These are phyloP conservation scores for Fregata magnificens DNA, from an alignment of 2,113 vertebrate genomes.

Conservation along the genomic window DNA sequence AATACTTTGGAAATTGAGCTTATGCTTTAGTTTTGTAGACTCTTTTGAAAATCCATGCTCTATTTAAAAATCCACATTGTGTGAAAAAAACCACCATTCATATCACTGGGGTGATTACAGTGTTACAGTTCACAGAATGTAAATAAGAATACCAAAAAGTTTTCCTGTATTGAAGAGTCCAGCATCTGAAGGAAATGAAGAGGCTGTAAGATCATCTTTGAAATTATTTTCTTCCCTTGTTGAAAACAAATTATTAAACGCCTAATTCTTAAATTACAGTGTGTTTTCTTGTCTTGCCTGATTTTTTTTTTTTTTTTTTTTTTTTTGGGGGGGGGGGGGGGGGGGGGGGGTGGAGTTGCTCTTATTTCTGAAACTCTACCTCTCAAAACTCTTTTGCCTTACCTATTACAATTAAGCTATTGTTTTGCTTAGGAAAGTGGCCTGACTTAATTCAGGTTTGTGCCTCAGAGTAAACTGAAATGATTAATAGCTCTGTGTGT, in stretches of 20 bases:
- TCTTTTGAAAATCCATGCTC: not conserved
- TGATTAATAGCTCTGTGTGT: slow-evolving; percentile 37
- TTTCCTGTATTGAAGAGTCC: not conserved
- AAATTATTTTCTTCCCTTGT: not conserved
- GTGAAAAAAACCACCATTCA: not conserved
- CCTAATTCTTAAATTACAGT: not conserved
- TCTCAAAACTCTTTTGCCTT: not conserved
- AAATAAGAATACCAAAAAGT: not conserved
- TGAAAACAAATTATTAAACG: not conserved
- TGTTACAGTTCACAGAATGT: not conserved
- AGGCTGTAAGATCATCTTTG: not conserved
- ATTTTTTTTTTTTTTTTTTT: not conserved
- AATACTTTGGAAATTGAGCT: not conserved
- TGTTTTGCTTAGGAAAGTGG: slow-evolving; percentile 17
- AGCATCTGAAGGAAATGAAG: not conserved
- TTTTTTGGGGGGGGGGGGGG: too few species aligned
- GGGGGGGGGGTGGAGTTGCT: not conserved
- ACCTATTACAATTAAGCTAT: slow-evolving; percentile 16
- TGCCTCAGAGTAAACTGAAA: slow-evolving; percentile 11
- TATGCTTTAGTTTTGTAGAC: not conserved
- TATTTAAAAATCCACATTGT: not conserved
- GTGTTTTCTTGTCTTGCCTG: not conserved
- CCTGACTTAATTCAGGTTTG: slow-evolving; percentile 19
- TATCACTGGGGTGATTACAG: not conserved
- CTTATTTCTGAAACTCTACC: not conserved